These are phyloP conservation scores for Megastigmus dorsalis DNA, from an alignment of 2,888 invertebrate genomes.

Conservation along the genomic window DNA sequence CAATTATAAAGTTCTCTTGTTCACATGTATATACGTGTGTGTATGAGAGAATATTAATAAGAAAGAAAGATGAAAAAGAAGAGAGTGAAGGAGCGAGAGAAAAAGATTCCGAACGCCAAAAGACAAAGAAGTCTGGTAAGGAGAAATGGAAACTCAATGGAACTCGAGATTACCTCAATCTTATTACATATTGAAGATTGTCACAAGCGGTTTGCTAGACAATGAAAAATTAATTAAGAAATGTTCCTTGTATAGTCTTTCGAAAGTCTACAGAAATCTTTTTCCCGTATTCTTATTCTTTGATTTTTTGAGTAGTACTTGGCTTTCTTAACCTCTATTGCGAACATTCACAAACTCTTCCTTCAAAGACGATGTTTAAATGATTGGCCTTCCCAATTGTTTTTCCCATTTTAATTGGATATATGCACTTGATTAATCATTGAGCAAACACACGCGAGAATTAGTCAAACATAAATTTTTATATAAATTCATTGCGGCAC, in stretches of 20 bases:
- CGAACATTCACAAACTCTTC: background rate
- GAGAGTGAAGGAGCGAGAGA: too few relatives aligned
- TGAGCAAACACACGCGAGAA: too few relatives aligned
- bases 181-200: slow-evolving; percentile 20
- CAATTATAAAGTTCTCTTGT: too few relatives aligned
- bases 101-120: too few relatives aligned
- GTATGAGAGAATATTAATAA: too few relatives aligned
- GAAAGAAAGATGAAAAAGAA: too few relatives aligned
- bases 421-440: too few relatives aligned
- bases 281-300: background rate
- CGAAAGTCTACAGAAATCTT: background rate
- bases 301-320: background rate
- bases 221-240: slow-evolving; percentile 35
- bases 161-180: slow-evolving; percentile 17
- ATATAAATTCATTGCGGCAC: too few relatives aligned
- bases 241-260: background rate
- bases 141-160: background rate
- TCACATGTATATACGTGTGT: too few relatives aligned
- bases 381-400: background rate
- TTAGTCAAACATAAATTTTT: too few relatives aligned
- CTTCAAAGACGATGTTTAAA: background rate
- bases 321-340: background rate
- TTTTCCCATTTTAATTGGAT: background rate
- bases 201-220: background rate
- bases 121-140: too few relatives aligned